Evolutionary conservation across 2,888 invertebrate species (phyloP), one percentile per base, ranked within the genome.

Genomic region (Molanna angustata): DNA sequence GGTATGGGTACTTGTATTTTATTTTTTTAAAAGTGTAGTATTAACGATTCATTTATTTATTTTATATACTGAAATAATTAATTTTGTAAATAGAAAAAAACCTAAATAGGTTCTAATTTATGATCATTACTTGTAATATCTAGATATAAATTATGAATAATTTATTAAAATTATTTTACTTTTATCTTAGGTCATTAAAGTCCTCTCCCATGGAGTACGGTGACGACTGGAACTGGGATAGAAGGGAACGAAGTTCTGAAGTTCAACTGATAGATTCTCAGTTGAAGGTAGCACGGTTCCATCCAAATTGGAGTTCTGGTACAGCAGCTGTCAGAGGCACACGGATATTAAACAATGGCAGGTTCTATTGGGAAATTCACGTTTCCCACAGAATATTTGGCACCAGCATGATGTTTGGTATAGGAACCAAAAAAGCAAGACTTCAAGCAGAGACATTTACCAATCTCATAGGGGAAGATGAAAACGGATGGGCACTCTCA

Each of bases 291-390:
- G 86, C 83, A 1, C 79, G 81, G 63, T 88, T 88, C 64, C 87
- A 88, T 68, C 86, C 86, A 4, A 84, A 85, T 64, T 86, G 86
- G 86, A 85, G 85, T 64, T 84, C 83, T 63, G 86, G 86, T 6
- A 86, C 86, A 0, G 86, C 86, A 0, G 87, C 82, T 1, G 83
- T 86, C 1, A 75, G 85, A 42, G 86, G 86, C 4, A 84, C 80
- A 14, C 70, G 80, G 17, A 69, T 81, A 4, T 70, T 88, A n/a
- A 85, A 85, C 66, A 79, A 82, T 62, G 81, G 79, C 1, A 67
- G 72, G 22, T 79, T 80, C 66, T 86, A 83, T 65, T 86, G 85
- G 85, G 85, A 86, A 65, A 68, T 87, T 50, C 73, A 74, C 58
- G 69, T 79, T 0, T 80, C 83, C 1, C 80, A 82, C 62, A 69